Base-by-base conservation (phyloP, 1,140 invertebrate species). In the Pseudomyrmex sp. region DNA sequence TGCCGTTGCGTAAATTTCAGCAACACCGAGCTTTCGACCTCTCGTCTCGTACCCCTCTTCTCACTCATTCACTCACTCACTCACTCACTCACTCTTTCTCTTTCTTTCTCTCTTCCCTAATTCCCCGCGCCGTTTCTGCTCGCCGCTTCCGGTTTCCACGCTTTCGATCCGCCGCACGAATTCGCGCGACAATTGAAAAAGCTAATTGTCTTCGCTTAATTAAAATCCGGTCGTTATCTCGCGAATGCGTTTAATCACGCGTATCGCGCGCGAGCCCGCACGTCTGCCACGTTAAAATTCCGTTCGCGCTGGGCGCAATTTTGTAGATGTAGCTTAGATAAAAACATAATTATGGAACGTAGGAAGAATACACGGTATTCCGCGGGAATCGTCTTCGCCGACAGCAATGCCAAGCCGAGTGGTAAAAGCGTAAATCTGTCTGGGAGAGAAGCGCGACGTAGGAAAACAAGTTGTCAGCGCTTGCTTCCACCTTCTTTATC, bases 1-100 rank as follows among this genome's bases (percentile, higher is more conserved):
- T 88, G 86, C 88, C 83, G 89, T 90, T 85, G 86, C 77, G 88
- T 91, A 91, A 92, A 91, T 91, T 91, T 90, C 82, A 84, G 62
- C 84, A 73, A 77, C 73, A 65, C 84, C 85, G 84, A 89, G 88
- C 79, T 86, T 89, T 87, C 73, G 82, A 82, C 73, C 74, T 77
- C 59, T 72, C 84, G 56, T 84, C 68, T 9, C 56, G 13, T 10
- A 12, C 10, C 50, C 10, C 10, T 1, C 7, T 12, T 23, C 12
- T 48, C 1, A 26, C 35, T 35, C 35, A 35, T 1, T 35, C 35
- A 35, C 5, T 35, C 35, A 35, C 35, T 35, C 35, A 35, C n/a
- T n/a, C n/a, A n/a, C 35, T 35, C 35, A 35, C 35, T 35, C 35
- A 82, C 65, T 63, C 46, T n/a, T 74, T 50, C 68, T 2, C 15